These are phyloP conservation scores for Antechinus stuartii DNA, from an alignment of 2,113 vertebrate species.

Conservation along the genomic window DNA sequence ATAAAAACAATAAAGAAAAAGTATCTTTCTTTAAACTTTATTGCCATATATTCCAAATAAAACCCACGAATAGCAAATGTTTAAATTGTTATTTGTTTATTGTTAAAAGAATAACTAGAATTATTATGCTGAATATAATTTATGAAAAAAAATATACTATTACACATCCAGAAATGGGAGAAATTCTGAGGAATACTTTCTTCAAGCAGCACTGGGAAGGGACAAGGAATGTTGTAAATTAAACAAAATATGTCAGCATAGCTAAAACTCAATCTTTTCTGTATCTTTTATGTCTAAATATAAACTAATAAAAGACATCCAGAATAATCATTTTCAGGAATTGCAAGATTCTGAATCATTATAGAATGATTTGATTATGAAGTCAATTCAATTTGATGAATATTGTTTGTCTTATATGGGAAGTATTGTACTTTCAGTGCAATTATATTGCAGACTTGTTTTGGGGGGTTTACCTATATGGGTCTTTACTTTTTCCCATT, in stretches of 20 bases:
- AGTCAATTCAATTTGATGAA: not conserved
- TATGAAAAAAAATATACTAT: not conserved
- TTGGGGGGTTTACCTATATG: not conserved
- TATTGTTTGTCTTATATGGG: not conserved
- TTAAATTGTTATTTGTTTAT: not conserved
- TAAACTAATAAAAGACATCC: not conserved
- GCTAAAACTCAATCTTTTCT: not conserved
- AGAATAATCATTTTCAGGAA: not conserved
- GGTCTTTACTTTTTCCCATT: not conserved
- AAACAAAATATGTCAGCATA: not conserved
- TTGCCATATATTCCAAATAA: not conserved
- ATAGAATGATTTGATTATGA: not conserved
- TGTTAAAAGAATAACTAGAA: not conserved
- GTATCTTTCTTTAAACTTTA: not conserved
- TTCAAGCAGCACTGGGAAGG: not conserved
- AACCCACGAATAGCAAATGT: not conserved
- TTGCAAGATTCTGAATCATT: not conserved
- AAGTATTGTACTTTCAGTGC: not conserved
- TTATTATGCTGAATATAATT: not conserved
- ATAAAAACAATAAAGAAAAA: not conserved
- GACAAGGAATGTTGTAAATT: not conserved
- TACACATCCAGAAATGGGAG: not conserved
- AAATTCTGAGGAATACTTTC: not conserved
- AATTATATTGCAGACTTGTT: not conserved
- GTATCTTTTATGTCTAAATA: not conserved